These are phyloP conservation scores for Holacanthus passer DNA, from an alignment of 2,113 vertebrate species.

Conservation along the genomic window DNA sequence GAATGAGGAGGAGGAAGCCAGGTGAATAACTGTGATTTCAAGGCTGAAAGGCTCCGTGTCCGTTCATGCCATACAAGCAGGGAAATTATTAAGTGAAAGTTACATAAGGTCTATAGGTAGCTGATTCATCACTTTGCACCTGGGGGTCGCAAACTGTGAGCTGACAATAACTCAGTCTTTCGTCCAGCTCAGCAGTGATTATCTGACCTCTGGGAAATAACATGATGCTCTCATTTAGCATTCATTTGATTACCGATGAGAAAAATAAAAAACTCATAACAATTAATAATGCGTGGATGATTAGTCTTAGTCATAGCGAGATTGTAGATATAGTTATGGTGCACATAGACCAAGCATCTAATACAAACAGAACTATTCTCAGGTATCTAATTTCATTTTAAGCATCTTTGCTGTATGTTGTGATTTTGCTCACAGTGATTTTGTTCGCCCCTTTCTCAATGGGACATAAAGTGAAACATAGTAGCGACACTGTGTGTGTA, in stretches of 20 bases:
- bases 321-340: conserved; percentile 7
- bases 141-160: neutral
- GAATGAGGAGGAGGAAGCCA: conserved; percentile 67
- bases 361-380: neutral
- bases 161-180: neutral
- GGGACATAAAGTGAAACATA: neutral
- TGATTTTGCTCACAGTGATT: neutral
- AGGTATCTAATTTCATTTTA: neutral
- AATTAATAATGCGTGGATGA: neutral
- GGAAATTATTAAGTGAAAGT: neutral
- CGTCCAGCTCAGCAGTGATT: neutral
- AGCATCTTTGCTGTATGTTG: neutral
- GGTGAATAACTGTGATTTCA: conserved; percentile 57
- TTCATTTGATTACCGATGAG: conserved; percentile 13
- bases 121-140: conserved; percentile 14
- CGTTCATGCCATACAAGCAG: conserved; percentile 26
- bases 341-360: no score
- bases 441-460: neutral
- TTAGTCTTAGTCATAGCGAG: neutral
- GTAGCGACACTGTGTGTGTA: neutral
- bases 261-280: neutral
- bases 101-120: neutral
- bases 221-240: neutral
- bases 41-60: conserved; percentile 52
- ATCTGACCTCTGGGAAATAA: conserved; percentile 44